Percentiles rank a stretch among this genome's conserved stretches.
Evolutionary conservation across 2,888 invertebrate genomes (phyloP).

Genomic region (Tetanocera ferruginea): DNA sequence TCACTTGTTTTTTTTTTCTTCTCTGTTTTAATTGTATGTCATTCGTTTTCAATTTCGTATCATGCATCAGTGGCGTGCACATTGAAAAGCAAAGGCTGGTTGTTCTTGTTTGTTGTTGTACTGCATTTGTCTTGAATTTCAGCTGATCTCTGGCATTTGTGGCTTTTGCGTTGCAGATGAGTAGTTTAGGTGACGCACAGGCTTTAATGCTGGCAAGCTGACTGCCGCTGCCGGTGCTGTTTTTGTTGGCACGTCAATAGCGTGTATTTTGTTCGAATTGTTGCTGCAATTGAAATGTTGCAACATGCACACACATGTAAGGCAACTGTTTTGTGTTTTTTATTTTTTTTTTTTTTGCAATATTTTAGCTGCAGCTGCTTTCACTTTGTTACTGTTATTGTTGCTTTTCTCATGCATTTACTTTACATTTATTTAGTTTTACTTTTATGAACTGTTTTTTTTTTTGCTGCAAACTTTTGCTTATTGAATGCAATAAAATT

Average conservation of each 20-base stretch:
- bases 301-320: not conserved
- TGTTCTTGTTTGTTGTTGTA: not conserved
- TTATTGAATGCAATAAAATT: not conserved
- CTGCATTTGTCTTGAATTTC: not conserved
- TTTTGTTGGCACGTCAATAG: not conserved
- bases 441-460: not conserved
- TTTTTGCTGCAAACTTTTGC: not conserved
- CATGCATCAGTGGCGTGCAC: not conserved
- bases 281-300: conserved; percentile 1
- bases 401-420: not conserved
- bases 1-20: not conserved
- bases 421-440: not conserved
- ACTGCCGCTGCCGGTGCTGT: no score
- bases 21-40: not conserved
- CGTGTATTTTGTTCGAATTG: not conserved
- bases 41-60: conserved; percentile 4
- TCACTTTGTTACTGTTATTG: conserved; percentile 1
- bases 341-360: no score
- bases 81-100: not conserved
- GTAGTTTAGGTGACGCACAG: not conserved
- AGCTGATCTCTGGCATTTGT: conserved; percentile 24
- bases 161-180: not conserved
- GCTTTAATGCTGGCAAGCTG: no score
- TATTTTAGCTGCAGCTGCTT: not conserved
- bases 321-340: no score